Evolutionary conservation across 2,888 invertebrate genomes (phyloP).

Genomic region (Antitype chi): DNA sequence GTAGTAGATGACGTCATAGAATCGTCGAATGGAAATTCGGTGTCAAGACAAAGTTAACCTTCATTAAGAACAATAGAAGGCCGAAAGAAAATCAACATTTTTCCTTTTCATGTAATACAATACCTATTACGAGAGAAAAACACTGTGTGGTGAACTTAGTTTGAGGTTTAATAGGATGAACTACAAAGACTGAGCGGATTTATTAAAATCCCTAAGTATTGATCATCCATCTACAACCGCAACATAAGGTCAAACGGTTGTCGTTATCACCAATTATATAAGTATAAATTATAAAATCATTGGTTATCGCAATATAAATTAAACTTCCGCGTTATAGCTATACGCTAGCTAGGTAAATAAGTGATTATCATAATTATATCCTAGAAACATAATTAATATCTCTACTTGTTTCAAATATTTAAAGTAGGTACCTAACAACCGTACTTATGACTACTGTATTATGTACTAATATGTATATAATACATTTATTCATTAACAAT

Average conservation of each 20-base stretch:
- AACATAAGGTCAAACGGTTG: conserved; percentile 20
- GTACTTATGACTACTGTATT: background rate
- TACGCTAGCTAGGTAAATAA: conserved; percentile 6
- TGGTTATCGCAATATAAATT: conserved; percentile 5
- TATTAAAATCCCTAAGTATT: conserved; percentile 1
- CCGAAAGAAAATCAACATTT: background rate
- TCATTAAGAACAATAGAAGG: background rate
- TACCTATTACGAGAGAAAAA: too few relatives aligned
- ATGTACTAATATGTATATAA: background rate
- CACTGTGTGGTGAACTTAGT: background rate
- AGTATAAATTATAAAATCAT: conserved; percentile 1
- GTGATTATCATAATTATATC: conserved; percentile 1
- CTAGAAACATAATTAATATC: too few relatives aligned
- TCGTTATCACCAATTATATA: background rate
- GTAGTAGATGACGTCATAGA: conserved; percentile 40
- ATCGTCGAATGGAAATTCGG: conserved; percentile 27
- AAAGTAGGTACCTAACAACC: background rate
- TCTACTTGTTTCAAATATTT: background rate
- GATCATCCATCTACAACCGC: conserved; percentile 1
- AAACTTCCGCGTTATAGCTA: conserved; percentile 32
- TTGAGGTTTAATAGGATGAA: background rate
- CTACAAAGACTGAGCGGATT: background rate
- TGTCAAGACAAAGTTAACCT: conserved; percentile 15
- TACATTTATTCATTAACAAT: conserved; percentile 1
- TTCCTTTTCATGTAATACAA: background rate